Evolutionary conservation across 2,888 invertebrate species (phyloP).

Genomic region (Nomada fucata): DNA sequence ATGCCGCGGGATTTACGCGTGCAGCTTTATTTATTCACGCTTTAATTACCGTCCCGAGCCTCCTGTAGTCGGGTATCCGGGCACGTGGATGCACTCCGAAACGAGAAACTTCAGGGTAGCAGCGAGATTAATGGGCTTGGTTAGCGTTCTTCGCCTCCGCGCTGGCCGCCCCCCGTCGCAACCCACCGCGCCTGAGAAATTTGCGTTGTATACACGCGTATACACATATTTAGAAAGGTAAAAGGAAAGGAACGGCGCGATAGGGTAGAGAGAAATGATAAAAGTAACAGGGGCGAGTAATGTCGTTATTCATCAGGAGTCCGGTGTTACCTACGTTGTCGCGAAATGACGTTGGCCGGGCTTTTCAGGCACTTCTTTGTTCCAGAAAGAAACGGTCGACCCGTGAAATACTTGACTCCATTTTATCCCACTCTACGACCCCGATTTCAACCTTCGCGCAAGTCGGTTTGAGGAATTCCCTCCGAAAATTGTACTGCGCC

Average conservation of each 20-base stretch:
- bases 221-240: slow-evolving; percentile 13
- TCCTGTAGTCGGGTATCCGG: slow-evolving; percentile 52
- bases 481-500: slow-evolving; percentile 66
- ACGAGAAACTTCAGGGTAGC: slow-evolving; percentile 80
- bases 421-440: slow-evolving; percentile 62
- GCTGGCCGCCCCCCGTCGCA: neutral
- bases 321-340: slow-evolving; percentile 61
- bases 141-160: slow-evolving; percentile 69
- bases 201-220: slow-evolving; percentile 61
- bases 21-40: slow-evolving; percentile 82
- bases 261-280: slow-evolving; percentile 36
- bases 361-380: slow-evolving; percentile 65
- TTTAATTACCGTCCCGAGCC: slow-evolving; percentile 81
- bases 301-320: slow-evolving; percentile 64
- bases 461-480: slow-evolving; percentile 66
- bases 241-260: neutral
- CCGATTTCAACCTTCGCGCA: slow-evolving; percentile 49
- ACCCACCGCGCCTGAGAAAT: slow-evolving; percentile 63
- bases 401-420: slow-evolving; percentile 69
- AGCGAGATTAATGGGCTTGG: slow-evolving; percentile 79
- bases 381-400: slow-evolving; percentile 70
- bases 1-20: slow-evolving; percentile 78
- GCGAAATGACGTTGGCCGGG: slow-evolving; percentile 62
- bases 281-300: slow-evolving; percentile 55
- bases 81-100: slow-evolving; percentile 75